A percentile compares a stretch with the other conserved stretches of the same genome.
These are phyloP conservation scores for Chiloscyllium plagiosum DNA, from an alignment of 2,113 vertebrate genomes.

Conservation along the genomic window DNA sequence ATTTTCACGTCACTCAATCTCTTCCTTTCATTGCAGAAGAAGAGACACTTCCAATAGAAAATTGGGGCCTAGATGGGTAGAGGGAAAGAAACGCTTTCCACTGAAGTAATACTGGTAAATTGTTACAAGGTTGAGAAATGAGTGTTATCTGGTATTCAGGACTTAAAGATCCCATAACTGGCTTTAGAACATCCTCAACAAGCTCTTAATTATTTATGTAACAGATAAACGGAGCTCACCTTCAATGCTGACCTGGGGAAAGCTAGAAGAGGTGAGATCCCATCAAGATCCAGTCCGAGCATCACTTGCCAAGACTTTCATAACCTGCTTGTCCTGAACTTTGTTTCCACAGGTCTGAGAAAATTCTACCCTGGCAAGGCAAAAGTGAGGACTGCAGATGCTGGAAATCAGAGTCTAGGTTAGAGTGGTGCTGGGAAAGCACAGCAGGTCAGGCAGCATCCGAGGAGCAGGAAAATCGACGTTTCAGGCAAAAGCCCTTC, in stretches of 20 bases:
- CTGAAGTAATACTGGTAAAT: neutral
- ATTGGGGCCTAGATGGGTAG: too few species aligned
- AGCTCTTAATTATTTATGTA: neutral
- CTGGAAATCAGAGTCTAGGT: too few species aligned
- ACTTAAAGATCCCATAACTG: neutral
- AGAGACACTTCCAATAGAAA: too few species aligned
- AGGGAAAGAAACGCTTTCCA: neutral
- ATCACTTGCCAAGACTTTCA: neutral
- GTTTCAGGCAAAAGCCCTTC: too few species aligned
- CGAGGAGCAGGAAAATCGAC: too few species aligned
- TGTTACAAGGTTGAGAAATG: neutral
- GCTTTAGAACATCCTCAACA: neutral
- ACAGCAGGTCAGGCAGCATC: too few species aligned
- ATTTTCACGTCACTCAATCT: too few species aligned
- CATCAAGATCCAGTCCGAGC: neutral
- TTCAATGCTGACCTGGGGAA: neutral
- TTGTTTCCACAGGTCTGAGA: neutral
- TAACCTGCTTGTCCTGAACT: neutral
- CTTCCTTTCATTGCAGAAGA: too few species aligned
- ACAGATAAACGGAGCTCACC: neutral
- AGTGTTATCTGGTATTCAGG: neutral
- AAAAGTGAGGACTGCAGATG: too few species aligned
- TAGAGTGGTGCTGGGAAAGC: too few species aligned
- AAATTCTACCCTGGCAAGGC: neutral
- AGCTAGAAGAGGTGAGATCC: neutral